Evolutionary conservation across 2,888 invertebrate genomes (phyloP).

Genomic region (Philonicus albiceps): DNA sequence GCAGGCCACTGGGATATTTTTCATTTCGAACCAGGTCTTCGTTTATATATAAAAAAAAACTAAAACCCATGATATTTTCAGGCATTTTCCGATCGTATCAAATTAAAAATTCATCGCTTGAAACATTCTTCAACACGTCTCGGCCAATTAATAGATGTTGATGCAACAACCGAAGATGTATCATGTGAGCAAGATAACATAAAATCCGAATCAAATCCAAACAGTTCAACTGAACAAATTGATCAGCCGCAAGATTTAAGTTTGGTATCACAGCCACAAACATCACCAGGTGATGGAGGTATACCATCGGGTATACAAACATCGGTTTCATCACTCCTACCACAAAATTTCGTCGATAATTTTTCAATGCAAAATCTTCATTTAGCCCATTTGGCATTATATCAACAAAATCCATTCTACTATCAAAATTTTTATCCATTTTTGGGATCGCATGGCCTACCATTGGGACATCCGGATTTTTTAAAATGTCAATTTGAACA

Average conservation of each 20-base stretch:
- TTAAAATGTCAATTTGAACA: slow-evolving; percentile 38
- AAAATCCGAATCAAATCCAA: neutral
- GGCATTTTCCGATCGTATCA: slow-evolving; percentile 51
- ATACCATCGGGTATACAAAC: neutral
- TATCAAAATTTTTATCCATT: slow-evolving; percentile 52
- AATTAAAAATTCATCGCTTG: slow-evolving; percentile 51
- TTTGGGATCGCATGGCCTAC: slow-evolving; percentile 37
- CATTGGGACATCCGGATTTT: slow-evolving; percentile 19
- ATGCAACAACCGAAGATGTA: neutral
- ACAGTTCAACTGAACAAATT: neutral
- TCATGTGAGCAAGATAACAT: neutral
- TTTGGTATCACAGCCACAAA: neutral
- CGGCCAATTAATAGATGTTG: slow-evolving; percentile 34
- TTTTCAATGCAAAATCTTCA: slow-evolving; percentile 53
- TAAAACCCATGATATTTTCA: slow-evolving; percentile 24
- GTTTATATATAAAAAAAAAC: too few species aligned
- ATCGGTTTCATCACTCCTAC: slow-evolving; percentile 19
- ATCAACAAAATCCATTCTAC: slow-evolving; percentile 52
- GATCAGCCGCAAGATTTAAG: slow-evolving; percentile 49
- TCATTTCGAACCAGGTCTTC: too few species aligned
- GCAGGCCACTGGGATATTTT: too few species aligned
- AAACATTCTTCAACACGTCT: slow-evolving; percentile 50
- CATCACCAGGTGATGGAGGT: neutral
- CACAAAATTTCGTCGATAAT: slow-evolving; percentile 49
- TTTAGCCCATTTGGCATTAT: slow-evolving; percentile 51